A percentile compares a stretch with the other conserved stretches of the same genome.
phyloP scores from a whole-genome alignment of 2,113 vertebrate species.

The Oreochromis niloticus region DNA sequence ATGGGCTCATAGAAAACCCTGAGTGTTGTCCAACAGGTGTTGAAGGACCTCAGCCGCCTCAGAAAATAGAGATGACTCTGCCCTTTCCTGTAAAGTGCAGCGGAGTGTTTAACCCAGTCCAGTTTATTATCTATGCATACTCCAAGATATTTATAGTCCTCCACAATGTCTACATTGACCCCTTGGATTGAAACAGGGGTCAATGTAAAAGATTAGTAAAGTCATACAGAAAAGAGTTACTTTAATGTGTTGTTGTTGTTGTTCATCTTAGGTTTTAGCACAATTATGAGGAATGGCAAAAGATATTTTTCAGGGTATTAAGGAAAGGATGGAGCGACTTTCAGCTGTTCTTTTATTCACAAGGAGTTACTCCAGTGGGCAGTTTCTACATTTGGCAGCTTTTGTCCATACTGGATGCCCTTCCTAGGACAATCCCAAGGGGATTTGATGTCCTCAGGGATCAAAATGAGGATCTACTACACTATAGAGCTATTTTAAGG shows the following conservation, averaged over 20 bases:
- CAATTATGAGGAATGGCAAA: background rate
- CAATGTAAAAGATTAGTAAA: background rate
- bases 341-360: background rate
- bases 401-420: background rate
- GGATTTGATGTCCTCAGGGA: background rate
- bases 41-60: background rate
- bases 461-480: background rate
- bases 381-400: background rate
- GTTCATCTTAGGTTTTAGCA: background rate
- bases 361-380: background rate
- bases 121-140: background rate
- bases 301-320: background rate
- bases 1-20: background rate
- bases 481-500: background rate
- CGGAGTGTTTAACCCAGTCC: background rate
- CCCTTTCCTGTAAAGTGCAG: background rate
- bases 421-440: background rate
- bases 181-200: background rate
- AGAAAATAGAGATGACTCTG: background rate
- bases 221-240: background rate
- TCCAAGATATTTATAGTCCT: background rate
- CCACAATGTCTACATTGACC: background rate
- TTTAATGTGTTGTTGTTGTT: background rate
- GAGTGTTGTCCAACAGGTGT: background rate
- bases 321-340: background rate